These are phyloP conservation scores for Rachycentron canadum DNA, from an alignment of 2,797 vertebrate species.

Conservation along the genomic window DNA sequence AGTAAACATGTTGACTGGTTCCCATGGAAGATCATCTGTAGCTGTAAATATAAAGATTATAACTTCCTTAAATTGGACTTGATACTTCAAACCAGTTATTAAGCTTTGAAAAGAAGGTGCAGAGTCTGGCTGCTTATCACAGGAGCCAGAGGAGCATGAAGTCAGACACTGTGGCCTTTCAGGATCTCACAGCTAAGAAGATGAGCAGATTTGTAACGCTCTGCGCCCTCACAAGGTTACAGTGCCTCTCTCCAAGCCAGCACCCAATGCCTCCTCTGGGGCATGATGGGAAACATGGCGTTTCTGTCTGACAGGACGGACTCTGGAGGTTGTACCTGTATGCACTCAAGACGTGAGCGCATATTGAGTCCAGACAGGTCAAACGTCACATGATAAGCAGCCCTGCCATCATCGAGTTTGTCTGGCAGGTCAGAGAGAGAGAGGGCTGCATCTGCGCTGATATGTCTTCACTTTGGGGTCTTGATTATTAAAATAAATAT, in stretches of 20 bases:
- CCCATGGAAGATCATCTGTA: too few relatives aligned
- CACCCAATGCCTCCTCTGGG: conserved; percentile 27
- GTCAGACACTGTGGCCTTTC: conserved; percentile 39
- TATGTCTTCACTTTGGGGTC: conserved; percentile 22
- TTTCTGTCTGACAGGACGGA: conserved; percentile 26
- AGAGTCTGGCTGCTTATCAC: conserved; percentile 44
- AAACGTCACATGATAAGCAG: conserved; percentile 49
- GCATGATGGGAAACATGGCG: conserved; percentile 59
- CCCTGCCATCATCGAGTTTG: conserved; percentile 28
- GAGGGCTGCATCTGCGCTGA: conserved; percentile 2
- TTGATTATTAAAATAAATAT: conserved; percentile 28
- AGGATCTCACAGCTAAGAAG: conserved; percentile 56
- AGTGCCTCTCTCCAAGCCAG: conserved; percentile 52
- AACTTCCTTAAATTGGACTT: conserved; percentile 4
- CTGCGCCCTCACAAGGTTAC: conserved; percentile 72
- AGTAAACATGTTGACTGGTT: too few relatives aligned
- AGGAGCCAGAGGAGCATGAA: conserved; percentile 37
- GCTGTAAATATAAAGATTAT: conserved; percentile 1
- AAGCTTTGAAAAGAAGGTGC: conserved; percentile 29
- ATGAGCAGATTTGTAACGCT: conserved; percentile 63
- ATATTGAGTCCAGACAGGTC: conserved; percentile 29
- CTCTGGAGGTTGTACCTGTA: conserved; percentile 33
- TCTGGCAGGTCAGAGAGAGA: conserved; percentile 42
- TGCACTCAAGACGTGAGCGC: conserved; percentile 36
- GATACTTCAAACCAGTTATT: conserved; percentile 8